Conservation (phyloP, 1,140 invertebrate genomes). For the Idris sp. region DNA sequence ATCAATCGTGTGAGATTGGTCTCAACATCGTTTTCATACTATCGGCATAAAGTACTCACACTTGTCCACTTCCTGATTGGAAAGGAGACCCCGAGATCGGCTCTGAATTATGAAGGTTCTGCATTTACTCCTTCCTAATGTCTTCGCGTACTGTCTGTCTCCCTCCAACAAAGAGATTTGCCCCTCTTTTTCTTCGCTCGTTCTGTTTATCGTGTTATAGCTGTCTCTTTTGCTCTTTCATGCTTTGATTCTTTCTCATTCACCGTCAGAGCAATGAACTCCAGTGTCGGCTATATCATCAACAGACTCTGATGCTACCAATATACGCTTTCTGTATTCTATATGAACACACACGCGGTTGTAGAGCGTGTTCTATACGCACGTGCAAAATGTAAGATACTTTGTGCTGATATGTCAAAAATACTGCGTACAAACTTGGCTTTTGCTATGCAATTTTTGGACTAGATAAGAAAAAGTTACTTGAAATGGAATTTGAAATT, state of each 20-base stretch:
- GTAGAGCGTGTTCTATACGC: constrained; percentile 30
- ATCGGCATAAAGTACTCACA: constrained; percentile 49
- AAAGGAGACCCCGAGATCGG: constrained; percentile 42
- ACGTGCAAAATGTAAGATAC: constrained; percentile 47
- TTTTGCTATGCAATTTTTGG: no score
- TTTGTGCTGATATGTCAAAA: constrained; percentile 20
- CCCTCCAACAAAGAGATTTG: constrained; percentile 4
- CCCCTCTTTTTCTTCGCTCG: constrained; percentile 35
- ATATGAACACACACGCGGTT: constrained; percentile 44
- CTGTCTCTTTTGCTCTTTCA: constrained; percentile 27
- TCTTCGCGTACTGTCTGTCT: constrained; percentile 19
- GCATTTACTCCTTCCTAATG: constrained; percentile 11
- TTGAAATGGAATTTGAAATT: no score
- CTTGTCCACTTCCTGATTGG: constrained; percentile 48
- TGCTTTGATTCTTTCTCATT: constrained; percentile 37
- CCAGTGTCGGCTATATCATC: constrained; percentile 74
- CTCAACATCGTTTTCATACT: constrained; percentile 45
- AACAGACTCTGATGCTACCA: constrained; percentile 73
- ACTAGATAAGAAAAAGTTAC: no score
- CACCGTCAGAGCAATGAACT: constrained; percentile 76
- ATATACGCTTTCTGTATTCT: constrained; percentile 63
- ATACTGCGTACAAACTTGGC: no score
- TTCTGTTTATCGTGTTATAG: constrained; percentile 26
- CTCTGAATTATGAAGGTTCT: constrained; percentile 69
- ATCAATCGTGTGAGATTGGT: constrained; percentile 53